These are phyloP conservation scores for Botia kubotai DNA, from an alignment of 2,797 vertebrate species.

Conservation along the genomic window DNA sequence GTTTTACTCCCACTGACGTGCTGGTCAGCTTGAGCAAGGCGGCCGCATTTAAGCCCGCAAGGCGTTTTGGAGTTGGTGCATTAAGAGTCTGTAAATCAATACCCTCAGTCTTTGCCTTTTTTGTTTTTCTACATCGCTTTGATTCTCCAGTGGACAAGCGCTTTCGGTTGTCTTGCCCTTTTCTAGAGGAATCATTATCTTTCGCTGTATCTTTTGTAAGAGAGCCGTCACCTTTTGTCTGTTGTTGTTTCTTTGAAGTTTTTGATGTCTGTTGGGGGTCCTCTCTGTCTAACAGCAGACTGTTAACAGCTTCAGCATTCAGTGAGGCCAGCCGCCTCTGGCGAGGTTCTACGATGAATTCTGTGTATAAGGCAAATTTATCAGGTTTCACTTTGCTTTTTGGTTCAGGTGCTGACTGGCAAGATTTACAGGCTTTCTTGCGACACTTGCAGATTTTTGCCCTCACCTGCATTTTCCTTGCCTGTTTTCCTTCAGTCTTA, in stretches of 20 bases:
- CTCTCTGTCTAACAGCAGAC: slow-evolving; percentile 87
- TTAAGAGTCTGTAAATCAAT: slow-evolving; percentile 76
- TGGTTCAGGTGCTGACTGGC: slow-evolving; percentile 70
- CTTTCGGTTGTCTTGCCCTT: slow-evolving; percentile 67
- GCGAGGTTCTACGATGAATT: slow-evolving; percentile 80
- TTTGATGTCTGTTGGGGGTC: slow-evolving; percentile 67
- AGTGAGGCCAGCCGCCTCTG: slow-evolving; percentile 92
- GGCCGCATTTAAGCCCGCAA: slow-evolving; percentile 93
- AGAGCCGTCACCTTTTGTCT: slow-evolving; percentile 71
- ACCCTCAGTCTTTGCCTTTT: slow-evolving; percentile 67
- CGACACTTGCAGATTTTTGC: slow-evolving; percentile 72
- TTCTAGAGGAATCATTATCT: slow-evolving; percentile 63
- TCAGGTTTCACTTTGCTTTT: slow-evolving; percentile 71
- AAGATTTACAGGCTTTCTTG: slow-evolving; percentile 61
- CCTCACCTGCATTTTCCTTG: slow-evolving; percentile 68
- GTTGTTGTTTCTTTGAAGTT: slow-evolving; percentile 70
- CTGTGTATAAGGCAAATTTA: slow-evolving; percentile 66
- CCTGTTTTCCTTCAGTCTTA: slow-evolving; percentile 37
- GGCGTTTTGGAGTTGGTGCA: slow-evolving; percentile 86
- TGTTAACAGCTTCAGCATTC: slow-evolving; percentile 96
- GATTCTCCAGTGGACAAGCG: slow-evolving; percentile 24
- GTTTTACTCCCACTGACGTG: slow-evolving; percentile 71
- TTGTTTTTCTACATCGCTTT: slow-evolving; percentile 53
- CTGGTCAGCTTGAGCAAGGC: slow-evolving; percentile 94
- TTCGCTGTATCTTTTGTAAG: slow-evolving; percentile 59